Evolutionary conservation across 2,113 vertebrate species (phyloP).

Genomic region (Scomber colias): DNA sequence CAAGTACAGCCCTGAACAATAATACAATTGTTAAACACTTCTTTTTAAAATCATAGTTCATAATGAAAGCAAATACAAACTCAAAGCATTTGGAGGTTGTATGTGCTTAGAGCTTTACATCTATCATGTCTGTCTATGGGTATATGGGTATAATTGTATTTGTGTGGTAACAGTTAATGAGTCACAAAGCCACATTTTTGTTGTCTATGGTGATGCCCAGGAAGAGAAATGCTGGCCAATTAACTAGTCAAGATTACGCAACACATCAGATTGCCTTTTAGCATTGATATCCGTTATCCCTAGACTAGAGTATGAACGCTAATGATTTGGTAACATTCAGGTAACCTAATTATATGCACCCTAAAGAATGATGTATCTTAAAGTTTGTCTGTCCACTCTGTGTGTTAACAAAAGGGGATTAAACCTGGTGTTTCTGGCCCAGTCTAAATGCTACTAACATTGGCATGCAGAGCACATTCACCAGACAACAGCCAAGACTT

Average conservation of each 20-base stretch:
- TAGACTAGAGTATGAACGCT: neutral
- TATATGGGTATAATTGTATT: no score
- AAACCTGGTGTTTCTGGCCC: constrained; percentile 25
- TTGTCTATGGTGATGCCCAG: neutral
- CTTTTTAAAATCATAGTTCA: no score
- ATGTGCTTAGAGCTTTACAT: no score
- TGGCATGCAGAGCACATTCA: constrained; percentile 49
- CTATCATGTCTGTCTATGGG: no score
- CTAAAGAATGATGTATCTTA: neutral
- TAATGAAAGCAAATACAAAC: no score
- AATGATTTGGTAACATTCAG: constrained; percentile 19
- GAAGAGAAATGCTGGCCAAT: neutral
- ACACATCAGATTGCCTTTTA: constrained; percentile 9
- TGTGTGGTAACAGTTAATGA: neutral
- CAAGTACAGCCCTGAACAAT: no score
- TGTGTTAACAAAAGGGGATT: constrained; percentile 28
- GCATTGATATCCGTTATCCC: constrained; percentile 40
- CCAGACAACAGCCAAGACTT: constrained; percentile 41
- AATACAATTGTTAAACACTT: no score
- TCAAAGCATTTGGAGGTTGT: no score
- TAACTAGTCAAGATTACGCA: neutral
- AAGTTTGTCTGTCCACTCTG: neutral
- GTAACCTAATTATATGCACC: neutral
- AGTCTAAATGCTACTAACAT: constrained; percentile 43
- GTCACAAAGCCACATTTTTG: neutral